phyloP scores from a whole-genome alignment of 2,113 vertebrate genomes.

The Propithecus coquereli region DNA sequence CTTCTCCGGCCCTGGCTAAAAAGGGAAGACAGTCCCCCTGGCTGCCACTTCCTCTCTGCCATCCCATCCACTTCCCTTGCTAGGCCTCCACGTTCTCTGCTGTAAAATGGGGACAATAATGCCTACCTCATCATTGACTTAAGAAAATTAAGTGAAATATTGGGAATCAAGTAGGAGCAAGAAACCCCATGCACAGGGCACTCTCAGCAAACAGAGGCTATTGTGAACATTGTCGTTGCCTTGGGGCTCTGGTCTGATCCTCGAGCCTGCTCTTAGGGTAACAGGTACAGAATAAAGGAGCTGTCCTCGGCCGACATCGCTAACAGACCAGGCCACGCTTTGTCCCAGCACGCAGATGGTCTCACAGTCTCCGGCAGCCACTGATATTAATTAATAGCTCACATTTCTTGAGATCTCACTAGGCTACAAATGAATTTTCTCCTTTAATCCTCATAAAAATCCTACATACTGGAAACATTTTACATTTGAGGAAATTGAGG shows the following conservation, averaged over 20 bases:
- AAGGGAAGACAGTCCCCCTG: background rate
- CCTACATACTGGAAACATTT: background rate
- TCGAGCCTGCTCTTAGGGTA: background rate
- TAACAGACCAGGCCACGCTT: background rate
- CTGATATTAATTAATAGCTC: constrained; percentile 10
- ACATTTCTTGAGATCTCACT: constrained; percentile 19
- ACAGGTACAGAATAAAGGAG: background rate
- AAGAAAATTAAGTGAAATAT: background rate
- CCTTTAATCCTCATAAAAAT: constrained; percentile 39
- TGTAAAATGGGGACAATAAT: background rate
- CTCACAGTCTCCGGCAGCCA: background rate
- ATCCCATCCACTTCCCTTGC: too few species aligned
- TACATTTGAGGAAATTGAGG: background rate
- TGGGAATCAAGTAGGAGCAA: background rate
- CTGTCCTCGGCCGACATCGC: fast-evolving
- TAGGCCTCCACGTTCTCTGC: background rate
- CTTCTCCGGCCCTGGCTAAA: background rate
- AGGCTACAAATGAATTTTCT: background rate
- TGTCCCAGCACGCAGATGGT: background rate
- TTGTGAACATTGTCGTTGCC: background rate
- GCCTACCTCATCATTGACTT: background rate
- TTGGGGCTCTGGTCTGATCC: background rate
- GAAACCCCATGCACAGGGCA: background rate
- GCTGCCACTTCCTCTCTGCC: background rate
- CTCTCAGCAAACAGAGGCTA: background rate